These are phyloP conservation scores for Camponotus pennsylvanicus DNA, from an alignment of 1,140 invertebrate species.

Conservation along the genomic window DNA sequence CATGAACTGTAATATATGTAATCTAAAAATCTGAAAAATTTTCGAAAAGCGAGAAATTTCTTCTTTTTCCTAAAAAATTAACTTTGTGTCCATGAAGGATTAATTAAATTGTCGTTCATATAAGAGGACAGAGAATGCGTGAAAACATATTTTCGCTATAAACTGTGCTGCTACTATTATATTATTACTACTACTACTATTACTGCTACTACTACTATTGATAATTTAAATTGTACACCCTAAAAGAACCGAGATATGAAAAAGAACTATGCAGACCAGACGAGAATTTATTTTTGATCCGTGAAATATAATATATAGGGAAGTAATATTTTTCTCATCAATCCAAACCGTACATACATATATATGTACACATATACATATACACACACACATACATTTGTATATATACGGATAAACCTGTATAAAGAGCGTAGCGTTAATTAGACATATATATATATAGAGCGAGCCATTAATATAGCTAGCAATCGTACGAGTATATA, in stretches of 20 bases:
- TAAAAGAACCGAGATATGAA: slow-evolving; percentile 3
- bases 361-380: neutral
- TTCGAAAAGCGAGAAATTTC: neutral
- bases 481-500: slow-evolving; percentile 48
- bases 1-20: neutral
- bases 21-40: neutral
- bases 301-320: slow-evolving; percentile 46
- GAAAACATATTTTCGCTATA: slow-evolving; percentile 76
- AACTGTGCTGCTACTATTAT: slow-evolving; percentile 24
- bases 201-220: slow-evolving; percentile 24
- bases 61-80: neutral
- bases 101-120: slow-evolving; percentile 32
- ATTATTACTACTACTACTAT: neutral
- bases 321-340: slow-evolving; percentile 73
- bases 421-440: slow-evolving; percentile 31
- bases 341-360: slow-evolving; percentile 55
- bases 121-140: neutral
- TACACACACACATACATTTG: neutral
- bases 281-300: slow-evolving; percentile 73
- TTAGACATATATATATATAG: slow-evolving; percentile 3
- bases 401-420: neutral
- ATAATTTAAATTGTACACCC: slow-evolving; percentile 65
- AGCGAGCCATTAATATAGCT: slow-evolving; percentile 39
- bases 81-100: slow-evolving; percentile 28
- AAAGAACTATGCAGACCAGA: slow-evolving; percentile 39